These are phyloP conservation scores for Pangasianodon gigas DNA, from an alignment of 2,113 vertebrate species.

Conservation along the genomic window DNA sequence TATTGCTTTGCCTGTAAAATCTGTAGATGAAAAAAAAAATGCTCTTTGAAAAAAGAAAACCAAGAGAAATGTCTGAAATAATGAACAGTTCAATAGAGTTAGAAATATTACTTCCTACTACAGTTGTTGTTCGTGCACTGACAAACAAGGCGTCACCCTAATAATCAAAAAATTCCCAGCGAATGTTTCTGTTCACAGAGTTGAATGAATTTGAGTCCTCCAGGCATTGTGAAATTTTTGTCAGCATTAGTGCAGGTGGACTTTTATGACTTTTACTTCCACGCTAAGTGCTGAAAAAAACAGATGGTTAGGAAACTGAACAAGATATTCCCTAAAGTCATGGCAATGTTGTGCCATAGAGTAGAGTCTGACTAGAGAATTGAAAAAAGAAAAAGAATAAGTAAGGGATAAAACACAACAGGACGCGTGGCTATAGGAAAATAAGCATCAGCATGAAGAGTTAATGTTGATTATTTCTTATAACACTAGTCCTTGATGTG, in stretches of 20 bases:
- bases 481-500: neutral
- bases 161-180: neutral
- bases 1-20: conserved; percentile 1
- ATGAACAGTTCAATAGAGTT: neutral
- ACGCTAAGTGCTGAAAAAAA: neutral
- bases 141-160: neutral
- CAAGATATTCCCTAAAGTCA: neutral
- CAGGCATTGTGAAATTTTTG: neutral
- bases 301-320: neutral
- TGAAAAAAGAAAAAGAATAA: neutral
- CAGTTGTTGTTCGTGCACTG: neutral
- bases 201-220: neutral
- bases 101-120: no score
- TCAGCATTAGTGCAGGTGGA: neutral
- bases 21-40: neutral
- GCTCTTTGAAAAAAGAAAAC: neutral
- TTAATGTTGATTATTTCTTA: neutral
- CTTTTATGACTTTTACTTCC: neutral
- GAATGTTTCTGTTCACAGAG: neutral
- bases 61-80: neutral
- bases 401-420: neutral
- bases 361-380: neutral
- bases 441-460: neutral
- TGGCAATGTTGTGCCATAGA: neutral
- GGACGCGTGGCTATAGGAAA: neutral